These are phyloP conservation scores for Prenolepis imparis DNA, from an alignment of 2,888 invertebrate species.

Conservation along the genomic window DNA sequence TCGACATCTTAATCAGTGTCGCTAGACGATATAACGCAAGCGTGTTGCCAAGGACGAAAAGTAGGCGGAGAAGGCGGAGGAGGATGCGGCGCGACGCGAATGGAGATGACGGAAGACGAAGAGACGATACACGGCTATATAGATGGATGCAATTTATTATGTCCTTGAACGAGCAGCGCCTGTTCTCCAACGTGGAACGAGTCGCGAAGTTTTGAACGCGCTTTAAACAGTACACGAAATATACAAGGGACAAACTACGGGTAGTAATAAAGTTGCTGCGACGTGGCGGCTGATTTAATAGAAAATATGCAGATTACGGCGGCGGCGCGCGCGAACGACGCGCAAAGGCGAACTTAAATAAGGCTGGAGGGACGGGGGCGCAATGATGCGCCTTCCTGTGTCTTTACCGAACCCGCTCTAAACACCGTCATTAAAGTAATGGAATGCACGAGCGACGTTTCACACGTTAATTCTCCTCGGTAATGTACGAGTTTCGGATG, in stretches of 20 bases:
- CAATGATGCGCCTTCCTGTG: constrained; percentile 34
- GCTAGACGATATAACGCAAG: constrained; percentile 35
- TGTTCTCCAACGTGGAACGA: constrained; percentile 50
- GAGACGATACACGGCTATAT: constrained; percentile 44
- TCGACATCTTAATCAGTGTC: constrained; percentile 62
- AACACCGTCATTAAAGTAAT: constrained; percentile 47
- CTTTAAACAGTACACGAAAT: constrained; percentile 49
- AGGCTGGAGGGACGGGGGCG: constrained; percentile 23
- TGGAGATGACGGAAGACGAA: constrained; percentile 43
- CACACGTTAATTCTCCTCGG: constrained; percentile 25
- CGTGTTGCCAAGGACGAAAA: constrained; percentile 19
- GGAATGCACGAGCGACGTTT: constrained; percentile 25
- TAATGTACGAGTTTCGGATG: constrained; percentile 10
- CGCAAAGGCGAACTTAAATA: constrained; percentile 49
- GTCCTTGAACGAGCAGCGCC: constrained; percentile 54
- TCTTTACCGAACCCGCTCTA: constrained; percentile 28
- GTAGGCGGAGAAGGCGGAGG: not conserved
- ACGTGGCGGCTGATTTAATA: constrained; percentile 48
- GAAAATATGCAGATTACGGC: constrained; percentile 60
- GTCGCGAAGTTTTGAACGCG: constrained; percentile 41
- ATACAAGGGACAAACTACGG: constrained; percentile 54
- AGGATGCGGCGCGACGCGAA: constrained; percentile 35
- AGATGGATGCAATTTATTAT: constrained; percentile 59
- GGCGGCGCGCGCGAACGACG: constrained; percentile 25
- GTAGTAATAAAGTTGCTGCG: constrained; percentile 58